A percentile compares a stretch with the other conserved stretches of the same genome.
phyloP scores from a whole-genome alignment of 2,888 invertebrate species.

The Drosophila conformis region DNA sequence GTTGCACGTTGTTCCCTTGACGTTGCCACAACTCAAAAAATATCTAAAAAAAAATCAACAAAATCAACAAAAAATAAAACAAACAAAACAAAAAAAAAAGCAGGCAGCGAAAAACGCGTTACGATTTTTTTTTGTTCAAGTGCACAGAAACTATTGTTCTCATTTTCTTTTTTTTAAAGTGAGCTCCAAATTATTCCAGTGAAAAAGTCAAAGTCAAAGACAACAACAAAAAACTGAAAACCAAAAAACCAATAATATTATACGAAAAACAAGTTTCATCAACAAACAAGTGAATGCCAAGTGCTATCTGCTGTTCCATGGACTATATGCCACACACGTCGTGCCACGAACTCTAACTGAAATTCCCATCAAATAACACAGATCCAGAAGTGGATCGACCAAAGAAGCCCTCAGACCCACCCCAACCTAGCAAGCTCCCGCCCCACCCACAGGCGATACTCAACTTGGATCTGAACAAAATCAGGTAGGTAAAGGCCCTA shows the following conservation, averaged over 20 bases:
- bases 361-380: background rate
- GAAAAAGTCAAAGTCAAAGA: constrained; percentile 21
- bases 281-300: constrained; percentile 12
- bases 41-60: background rate
- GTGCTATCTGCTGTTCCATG: constrained; percentile 19
- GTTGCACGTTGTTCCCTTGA: constrained; percentile 13
- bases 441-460: background rate
- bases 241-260: constrained; percentile 7
- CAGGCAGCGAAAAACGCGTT: constrained; percentile 13
- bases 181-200: constrained; percentile 34
- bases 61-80: background rate
- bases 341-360: constrained; percentile 2
- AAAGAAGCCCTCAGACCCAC: background rate
- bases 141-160: constrained; percentile 45
- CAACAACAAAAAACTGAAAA: constrained; percentile 6
- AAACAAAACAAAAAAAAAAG: background rate
- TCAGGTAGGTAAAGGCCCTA: constrained; percentile 25
- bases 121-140: constrained; percentile 64
- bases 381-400: background rate
- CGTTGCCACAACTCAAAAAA: constrained; percentile 12
- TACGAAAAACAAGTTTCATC: background rate
- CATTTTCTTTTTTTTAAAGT: constrained; percentile 49
- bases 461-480: constrained; percentile 10
- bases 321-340: constrained; percentile 24
- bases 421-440: background rate